These are phyloP conservation scores for Phortica variegata DNA, from an alignment of 1,140 invertebrate genomes.

Conservation along the genomic window DNA sequence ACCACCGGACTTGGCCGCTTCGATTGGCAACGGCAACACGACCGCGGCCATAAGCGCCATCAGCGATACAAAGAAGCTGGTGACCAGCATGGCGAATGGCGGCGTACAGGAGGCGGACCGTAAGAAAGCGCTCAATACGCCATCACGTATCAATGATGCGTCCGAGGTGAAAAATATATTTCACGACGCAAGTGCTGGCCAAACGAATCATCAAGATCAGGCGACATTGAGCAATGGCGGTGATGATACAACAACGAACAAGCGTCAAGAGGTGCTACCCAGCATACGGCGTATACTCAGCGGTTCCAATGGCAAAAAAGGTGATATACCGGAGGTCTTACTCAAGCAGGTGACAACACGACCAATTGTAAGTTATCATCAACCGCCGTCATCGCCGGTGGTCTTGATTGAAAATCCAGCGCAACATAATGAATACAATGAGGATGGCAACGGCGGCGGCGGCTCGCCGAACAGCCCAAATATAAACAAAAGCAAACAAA, in stretches of 20 bases:
- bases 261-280: slow-evolving; percentile 65
- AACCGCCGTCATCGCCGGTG: slow-evolving; percentile 40
- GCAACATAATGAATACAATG: slow-evolving; percentile 9
- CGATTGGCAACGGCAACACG: slow-evolving; percentile 12
- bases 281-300: slow-evolving; percentile 78
- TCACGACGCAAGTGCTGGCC: slow-evolving; percentile 3
- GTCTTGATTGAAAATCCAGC: slow-evolving; percentile 27
- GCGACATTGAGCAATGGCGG: slow-evolving; percentile 2
- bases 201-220: slow-evolving; percentile 10
- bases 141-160: slow-evolving; percentile 60
- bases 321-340: slow-evolving; percentile 74
- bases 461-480: slow-evolving; percentile 26
- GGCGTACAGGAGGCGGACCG: slow-evolving; percentile 33
- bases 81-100: too few relatives aligned
- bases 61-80: slow-evolving; percentile 19
- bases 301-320: slow-evolving; percentile 76
- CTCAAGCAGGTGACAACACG: slow-evolving; percentile 68
- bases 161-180: slow-evolving; percentile 1
- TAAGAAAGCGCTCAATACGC: slow-evolving; percentile 74
- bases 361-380: slow-evolving; percentile 30
- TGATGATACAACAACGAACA: slow-evolving; percentile 8
- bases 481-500: slow-evolving; percentile 44
- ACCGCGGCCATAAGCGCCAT: slow-evolving; percentile 11
- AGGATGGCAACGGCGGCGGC: slow-evolving; percentile 6
- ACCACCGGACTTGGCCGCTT: slow-evolving; percentile 57